Evolutionary conservation across 2,797 vertebrate species (phyloP), one percentile per base, ranked within the genome.

Genomic region (Sebastes reedi): DNA sequence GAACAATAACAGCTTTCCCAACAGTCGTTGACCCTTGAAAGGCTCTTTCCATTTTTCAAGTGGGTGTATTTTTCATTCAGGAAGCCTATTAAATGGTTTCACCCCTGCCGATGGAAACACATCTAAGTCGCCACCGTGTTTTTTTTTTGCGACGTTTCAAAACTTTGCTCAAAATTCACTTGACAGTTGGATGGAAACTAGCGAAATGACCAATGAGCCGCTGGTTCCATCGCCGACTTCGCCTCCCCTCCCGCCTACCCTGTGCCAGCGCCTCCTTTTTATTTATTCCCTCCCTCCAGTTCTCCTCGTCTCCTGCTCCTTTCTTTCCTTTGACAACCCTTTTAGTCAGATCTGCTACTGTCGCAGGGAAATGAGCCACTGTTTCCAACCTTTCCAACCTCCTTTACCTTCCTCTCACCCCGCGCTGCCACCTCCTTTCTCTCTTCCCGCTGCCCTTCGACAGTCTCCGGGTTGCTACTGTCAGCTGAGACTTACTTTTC

Each of bases 351-450:
- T 86, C 67, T 74, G 81, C 81, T 85, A 75, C 87, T 76, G 86
- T 89, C 71, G n/a, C 27, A n/a, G 77, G 34, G 73, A 86, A 80
- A 69, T 89, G 88, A 91, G 75, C 76, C 78, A 27, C 71, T 79
- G 65, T 93, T 93, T 92, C 91, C 90, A 91, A 86, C 81, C 79
- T 82, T 87, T 79, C 67, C 82, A 72, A 10, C 75, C 71, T 58
- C 61, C 73, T 75, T 83, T 78, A 84, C 84, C 82, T 87, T 79
- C 78, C 56, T 67, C n/a, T 89, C 73, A 84, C 78, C 83, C 73
- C 58, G 0, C 2, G 46, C 71, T 67, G 65, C 61, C 85, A 32
- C 75, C 84, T 67, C 62, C 50, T 20, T 32, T 25, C 29, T 77
- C 71, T n/a, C 34, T 64, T 77, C 56, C 68, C 62, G 29, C 29